Evolutionary conservation across 1,140 invertebrate species (phyloP).

Genomic region (Halesus radiatus): DNA sequence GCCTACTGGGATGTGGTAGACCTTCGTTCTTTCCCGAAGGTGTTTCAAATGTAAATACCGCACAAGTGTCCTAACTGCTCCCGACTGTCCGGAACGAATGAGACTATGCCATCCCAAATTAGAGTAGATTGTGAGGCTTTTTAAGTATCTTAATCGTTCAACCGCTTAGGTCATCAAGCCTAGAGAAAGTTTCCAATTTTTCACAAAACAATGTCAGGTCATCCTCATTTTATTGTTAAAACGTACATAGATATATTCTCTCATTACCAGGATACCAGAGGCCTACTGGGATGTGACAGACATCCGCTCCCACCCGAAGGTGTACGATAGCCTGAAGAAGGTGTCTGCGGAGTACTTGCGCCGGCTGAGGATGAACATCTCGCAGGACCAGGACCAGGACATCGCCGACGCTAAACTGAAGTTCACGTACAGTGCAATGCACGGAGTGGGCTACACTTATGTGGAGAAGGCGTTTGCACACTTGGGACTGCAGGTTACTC

Average conservation of each 20-base stretch:
- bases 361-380: slow-evolving; percentile 70
- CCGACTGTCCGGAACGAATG: too few species aligned
- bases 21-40: slow-evolving; percentile 66
- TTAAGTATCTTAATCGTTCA: too few species aligned
- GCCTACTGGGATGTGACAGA: slow-evolving; percentile 64
- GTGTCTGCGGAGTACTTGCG: slow-evolving; percentile 78
- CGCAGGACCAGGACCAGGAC: slow-evolving; percentile 68
- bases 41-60: too few species aligned
- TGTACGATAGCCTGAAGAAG: slow-evolving; percentile 73
- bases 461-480: slow-evolving; percentile 82
- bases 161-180: too few species aligned
- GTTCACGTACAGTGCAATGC: slow-evolving; percentile 96
- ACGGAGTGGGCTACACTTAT: slow-evolving; percentile 94
- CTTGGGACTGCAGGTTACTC: slow-evolving; percentile 80
- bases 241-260: background rate
- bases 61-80: too few species aligned
- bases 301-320: slow-evolving; percentile 66
- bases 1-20: slow-evolving; percentile 64
- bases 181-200: too few species aligned
- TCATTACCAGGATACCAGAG: slow-evolving; percentile 62
- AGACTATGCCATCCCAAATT: too few species aligned
- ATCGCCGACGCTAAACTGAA: slow-evolving; percentile 77
- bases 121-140: too few species aligned
- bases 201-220: too few species aligned
- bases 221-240: too few species aligned